Percentiles rank a stretch among this genome's conserved stretches.
Evolutionary conservation across 2,888 invertebrate genomes (phyloP).

Genomic region (Tanypteryx hageni): DNA sequence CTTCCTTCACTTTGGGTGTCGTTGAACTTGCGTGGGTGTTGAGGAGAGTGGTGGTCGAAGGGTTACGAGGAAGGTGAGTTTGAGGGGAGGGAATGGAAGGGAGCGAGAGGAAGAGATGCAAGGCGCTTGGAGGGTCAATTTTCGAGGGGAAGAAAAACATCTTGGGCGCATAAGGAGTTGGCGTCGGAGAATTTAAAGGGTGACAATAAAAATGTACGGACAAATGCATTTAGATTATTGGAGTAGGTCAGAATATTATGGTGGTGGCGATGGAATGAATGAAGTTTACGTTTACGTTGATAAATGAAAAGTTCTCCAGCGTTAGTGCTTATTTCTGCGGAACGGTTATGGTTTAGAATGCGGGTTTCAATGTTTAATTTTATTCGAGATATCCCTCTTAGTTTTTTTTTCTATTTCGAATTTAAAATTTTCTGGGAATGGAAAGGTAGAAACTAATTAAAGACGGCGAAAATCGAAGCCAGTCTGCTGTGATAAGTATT

Average conservation of each 20-base stretch:
- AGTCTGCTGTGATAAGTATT: no score
- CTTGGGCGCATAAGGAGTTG: background rate
- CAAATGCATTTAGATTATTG: slow-evolving; percentile 23
- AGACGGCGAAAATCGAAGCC: no score
- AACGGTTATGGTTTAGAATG: background rate
- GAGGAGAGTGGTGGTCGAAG: background rate
- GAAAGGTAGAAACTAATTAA: no score
- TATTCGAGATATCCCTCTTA: no score
- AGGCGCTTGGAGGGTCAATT: background rate
- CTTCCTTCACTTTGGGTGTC: slow-evolving; percentile 41
- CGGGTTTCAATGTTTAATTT: background rate
- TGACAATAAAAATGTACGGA: slow-evolving; percentile 36
- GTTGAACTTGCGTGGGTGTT: slow-evolving; percentile 57
- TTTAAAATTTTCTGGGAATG: no score
- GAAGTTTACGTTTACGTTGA: background rate
- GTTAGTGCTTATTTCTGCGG: no score
- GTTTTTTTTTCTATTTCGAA: no score
- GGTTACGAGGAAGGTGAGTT: background rate
- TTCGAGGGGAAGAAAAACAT: no score
- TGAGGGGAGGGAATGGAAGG: background rate
- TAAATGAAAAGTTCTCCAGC: background rate
- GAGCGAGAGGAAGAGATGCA: background rate
- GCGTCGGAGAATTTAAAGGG: slow-evolving; percentile 17
- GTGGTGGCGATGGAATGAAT: background rate
- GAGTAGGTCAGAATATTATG: slow-evolving; percentile 47